phyloP scores from a whole-genome alignment of 2,113 vertebrate species.

The Conger conger region DNA sequence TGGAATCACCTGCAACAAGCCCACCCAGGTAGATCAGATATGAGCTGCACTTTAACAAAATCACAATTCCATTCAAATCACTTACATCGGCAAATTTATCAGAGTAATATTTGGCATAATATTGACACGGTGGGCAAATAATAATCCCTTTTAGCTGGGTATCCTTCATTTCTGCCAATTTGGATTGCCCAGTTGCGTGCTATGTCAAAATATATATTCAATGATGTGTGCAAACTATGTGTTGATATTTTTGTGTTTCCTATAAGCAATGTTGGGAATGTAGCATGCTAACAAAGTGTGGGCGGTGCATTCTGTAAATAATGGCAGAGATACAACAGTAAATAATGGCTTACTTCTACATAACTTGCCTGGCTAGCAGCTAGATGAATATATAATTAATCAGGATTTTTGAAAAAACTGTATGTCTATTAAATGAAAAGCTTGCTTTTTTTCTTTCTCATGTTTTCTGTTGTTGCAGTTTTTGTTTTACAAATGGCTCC shows the following conservation, averaged over 20 bases:
- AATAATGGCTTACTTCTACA: not conserved
- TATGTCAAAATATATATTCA: too few relatives aligned
- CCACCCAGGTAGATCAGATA: conserved; percentile 69
- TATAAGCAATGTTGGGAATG: too few relatives aligned
- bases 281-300: too few relatives aligned
- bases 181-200: too few relatives aligned
- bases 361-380: not conserved
- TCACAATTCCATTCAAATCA: not conserved
- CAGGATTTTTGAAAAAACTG: not conserved
- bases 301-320: not conserved
- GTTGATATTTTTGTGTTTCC: too few relatives aligned
- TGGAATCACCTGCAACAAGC: conserved; percentile 73
- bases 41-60: not conserved
- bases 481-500: too few relatives aligned
- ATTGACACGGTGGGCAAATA: not conserved
- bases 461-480: not conserved
- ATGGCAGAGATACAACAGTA: too few relatives aligned
- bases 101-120: not conserved
- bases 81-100: not conserved
- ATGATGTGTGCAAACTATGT: too few relatives aligned
- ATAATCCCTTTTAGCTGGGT: too few relatives aligned
- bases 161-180: too few relatives aligned
- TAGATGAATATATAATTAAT: not conserved
- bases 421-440: not conserved
- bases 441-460: not conserved